Evolutionary conservation across 2,797 vertebrate species (phyloP), one percentile per base, ranked within the genome.

Genomic region (Sebastes jordani): DNA sequence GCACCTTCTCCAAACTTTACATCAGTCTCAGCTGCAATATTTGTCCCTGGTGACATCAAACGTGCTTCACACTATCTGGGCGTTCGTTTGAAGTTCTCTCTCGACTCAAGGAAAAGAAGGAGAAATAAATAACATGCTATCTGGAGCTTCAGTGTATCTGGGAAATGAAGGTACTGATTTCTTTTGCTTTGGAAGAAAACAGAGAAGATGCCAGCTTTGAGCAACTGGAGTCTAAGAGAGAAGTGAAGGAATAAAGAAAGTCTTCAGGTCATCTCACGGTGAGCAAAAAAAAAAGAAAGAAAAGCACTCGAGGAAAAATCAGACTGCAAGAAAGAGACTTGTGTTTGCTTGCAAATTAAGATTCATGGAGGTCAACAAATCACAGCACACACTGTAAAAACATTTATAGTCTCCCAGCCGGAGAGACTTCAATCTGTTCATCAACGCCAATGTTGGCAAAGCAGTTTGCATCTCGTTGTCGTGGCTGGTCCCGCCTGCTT

Each of bases 31-130:
- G 60, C 46, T 78, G 82, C 77, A 74, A 79, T 59, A 78, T 82
- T 82, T 85, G 85, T 90, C 80, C 78, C 88, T 66, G 79, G 84
- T 88, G 89, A 92, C 90, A 93, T 93, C 92, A 93, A 90, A 86
- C 85, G 36, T 86, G 78, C 83, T 85, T 87, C 80, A 83, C 76
- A 80, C 71, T 78, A 76, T 69, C 78, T 81, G 80, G 55, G 58
- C 75, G 73, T 73, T 80, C 74, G 88, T 94, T 93, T 95, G 91
- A 95, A 92, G 92, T 89, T 89, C 76, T 42, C 76, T 42, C 84
- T 87, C 52, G 22, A 85, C 76, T 80, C 69, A 46, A 85, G 59
- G 70, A 82, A 71, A 81, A 87, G 63, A 79, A 9, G n/a, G 46
- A 86, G 63, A 73, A 71, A 82, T 71, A 85, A 83, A 86, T 82